Evolutionary conservation across 2,797 vertebrate genomes (phyloP).

Genomic region (Sarcophilus harrisii): DNA sequence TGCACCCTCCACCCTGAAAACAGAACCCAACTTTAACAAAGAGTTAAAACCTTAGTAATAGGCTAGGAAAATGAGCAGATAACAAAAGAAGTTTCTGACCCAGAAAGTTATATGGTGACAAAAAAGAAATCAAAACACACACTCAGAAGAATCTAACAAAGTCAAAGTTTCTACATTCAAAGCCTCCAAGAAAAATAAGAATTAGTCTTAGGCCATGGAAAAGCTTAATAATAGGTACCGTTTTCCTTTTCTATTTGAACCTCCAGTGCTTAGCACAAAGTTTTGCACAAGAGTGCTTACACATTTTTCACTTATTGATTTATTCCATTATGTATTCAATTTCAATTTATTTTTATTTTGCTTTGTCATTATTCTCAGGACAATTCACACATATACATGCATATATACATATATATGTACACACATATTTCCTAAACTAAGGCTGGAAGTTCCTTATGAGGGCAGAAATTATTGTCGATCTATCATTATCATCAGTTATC

Average conservation of each 20-base stretch:
- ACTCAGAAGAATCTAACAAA: too few relatives aligned
- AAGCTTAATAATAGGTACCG: neutral
- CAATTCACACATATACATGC: neutral
- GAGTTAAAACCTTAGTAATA: too few relatives aligned
- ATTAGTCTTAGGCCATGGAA: too few relatives aligned
- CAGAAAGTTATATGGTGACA: too few relatives aligned
- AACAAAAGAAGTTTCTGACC: too few relatives aligned
- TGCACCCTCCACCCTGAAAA: too few relatives aligned
- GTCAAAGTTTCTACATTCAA: too few relatives aligned
- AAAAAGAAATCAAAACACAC: too few relatives aligned
- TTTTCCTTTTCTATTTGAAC: neutral
- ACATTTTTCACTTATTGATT: neutral
- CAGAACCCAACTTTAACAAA: too few relatives aligned
- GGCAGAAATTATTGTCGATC: neutral
- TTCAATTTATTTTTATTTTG: neutral
- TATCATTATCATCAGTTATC: neutral
- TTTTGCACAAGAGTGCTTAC: neutral
- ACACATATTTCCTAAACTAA: neutral
- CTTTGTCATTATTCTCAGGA: neutral
- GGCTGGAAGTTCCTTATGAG: neutral
- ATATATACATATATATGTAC: neutral
- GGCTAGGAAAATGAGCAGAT: too few relatives aligned
- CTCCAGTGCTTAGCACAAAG: neutral
- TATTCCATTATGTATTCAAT: neutral
- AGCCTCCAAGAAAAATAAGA: too few relatives aligned